Conservation (phyloP, 2,113 vertebrate species). For the Peromyscus californicus region DNA sequence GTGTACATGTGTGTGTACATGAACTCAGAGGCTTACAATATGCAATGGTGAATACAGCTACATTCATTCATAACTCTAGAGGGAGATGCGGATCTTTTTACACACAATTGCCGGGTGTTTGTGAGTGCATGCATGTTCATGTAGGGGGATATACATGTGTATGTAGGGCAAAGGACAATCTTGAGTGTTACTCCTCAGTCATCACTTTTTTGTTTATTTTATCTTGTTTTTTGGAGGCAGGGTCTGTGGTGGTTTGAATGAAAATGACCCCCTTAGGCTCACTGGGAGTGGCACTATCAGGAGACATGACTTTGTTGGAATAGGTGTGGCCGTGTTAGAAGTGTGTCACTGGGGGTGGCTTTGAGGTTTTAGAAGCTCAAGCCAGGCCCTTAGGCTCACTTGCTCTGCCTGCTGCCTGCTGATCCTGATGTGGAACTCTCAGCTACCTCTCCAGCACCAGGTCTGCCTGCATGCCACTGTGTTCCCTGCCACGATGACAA, state of each 20-base stretch:
- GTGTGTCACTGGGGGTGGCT: neutral
- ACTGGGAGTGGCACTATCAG: neutral
- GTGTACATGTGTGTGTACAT: neutral
- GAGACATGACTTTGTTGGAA: neutral
- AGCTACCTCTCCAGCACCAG: neutral
- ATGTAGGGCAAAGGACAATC: neutral
- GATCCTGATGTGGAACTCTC: neutral
- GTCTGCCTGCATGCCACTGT: neutral
- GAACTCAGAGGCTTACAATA: neutral
- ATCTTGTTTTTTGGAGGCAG: neutral
- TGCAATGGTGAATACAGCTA: neutral
- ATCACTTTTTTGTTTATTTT: neutral
- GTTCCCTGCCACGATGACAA: neutral
- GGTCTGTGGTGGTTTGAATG: neutral
- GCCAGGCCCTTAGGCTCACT: neutral
- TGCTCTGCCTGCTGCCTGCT: neutral
- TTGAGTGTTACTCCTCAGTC: too few relatives aligned
- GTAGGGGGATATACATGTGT: neutral
- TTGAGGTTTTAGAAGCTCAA: neutral
- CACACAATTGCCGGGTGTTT: neutral
- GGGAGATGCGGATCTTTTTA: neutral
- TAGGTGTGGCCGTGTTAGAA: neutral
- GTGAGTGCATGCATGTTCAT: neutral
- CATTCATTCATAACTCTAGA: neutral
- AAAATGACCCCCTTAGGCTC: neutral